Evolutionary conservation across 2,797 vertebrate genomes (phyloP).

Genomic region (Hippoglossus hippoglossus): DNA sequence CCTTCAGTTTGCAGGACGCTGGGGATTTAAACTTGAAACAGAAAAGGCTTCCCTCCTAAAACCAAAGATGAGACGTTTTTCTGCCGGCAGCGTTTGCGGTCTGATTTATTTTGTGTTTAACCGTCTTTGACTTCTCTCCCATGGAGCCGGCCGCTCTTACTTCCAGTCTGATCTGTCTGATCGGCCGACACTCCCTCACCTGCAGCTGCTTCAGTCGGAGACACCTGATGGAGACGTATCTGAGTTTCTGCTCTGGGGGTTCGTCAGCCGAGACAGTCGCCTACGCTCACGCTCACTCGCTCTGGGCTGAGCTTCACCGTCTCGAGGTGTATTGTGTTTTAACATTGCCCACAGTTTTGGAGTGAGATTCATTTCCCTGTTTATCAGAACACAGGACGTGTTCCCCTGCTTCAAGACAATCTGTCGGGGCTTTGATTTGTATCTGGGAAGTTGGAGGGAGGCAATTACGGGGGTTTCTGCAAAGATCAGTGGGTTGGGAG

Average conservation of each 20-base stretch:
- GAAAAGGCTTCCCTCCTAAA: slow-evolving; percentile 2
- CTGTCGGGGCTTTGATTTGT: slow-evolving; percentile 20
- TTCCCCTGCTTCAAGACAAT: slow-evolving; percentile 8
- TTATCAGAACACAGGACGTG: slow-evolving; percentile 13
- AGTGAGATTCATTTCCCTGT: slow-evolving; percentile 5
- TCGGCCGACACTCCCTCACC: slow-evolving; percentile 34
- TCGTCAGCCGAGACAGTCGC: slow-evolving; percentile 55
- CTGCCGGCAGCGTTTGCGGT: slow-evolving; percentile 23
- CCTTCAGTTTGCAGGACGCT: background rate
- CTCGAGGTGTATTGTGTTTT: background rate
- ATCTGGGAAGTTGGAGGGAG: slow-evolving; percentile 1
- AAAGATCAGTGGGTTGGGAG: slow-evolving; percentile 32
- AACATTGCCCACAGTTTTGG: slow-evolving; percentile 18
- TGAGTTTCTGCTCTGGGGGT: slow-evolving; percentile 45
- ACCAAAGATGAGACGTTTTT: slow-evolving; percentile 9
- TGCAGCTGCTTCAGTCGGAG: slow-evolving; percentile 48
- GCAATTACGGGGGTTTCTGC: slow-evolving; percentile 12
- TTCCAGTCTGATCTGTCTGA: slow-evolving; percentile 30
- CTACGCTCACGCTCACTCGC: slow-evolving; percentile 47
- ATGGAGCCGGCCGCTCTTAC: slow-evolving; percentile 10
- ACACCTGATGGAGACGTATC: slow-evolving; percentile 54
- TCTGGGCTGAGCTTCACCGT: slow-evolving; percentile 7
- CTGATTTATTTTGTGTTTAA: slow-evolving; percentile 49
- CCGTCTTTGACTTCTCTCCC: background rate
- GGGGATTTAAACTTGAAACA: slow-evolving; percentile 16